Evolutionary conservation across 2,888 invertebrate species (phyloP).

Genomic region (Prosopocoilus inquinatus): DNA sequence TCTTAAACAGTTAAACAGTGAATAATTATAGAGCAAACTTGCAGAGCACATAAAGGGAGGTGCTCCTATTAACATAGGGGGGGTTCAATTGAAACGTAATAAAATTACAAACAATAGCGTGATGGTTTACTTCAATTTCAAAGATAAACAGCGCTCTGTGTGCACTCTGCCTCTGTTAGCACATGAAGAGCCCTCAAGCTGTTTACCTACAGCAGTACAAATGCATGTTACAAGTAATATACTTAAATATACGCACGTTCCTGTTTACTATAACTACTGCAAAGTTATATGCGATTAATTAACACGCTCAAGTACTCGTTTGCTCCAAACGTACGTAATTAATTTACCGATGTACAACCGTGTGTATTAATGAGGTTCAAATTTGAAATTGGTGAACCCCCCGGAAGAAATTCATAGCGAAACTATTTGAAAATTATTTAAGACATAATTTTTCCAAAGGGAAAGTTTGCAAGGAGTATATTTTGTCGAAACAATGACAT

Average conservation of each 20-base stretch:
- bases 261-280: conserved; percentile 1
- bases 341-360: too few relatives aligned
- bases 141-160: conserved; percentile 24
- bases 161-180: conserved; percentile 21
- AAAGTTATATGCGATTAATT: conserved; percentile 1
- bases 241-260: conserved; percentile 1
- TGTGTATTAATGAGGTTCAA: too few relatives aligned
- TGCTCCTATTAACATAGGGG: background rate
- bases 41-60: too few relatives aligned
- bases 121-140: conserved; percentile 28
- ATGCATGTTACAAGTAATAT: background rate
- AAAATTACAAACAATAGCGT: conserved; percentile 18
- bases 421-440: too few relatives aligned
- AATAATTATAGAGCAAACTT: too few relatives aligned
- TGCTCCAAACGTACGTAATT: too few relatives aligned
- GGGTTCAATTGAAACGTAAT: conserved; percentile 2
- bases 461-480: too few relatives aligned
- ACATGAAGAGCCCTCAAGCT: conserved; percentile 2
- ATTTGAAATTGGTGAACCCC: too few relatives aligned
- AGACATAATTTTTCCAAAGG: too few relatives aligned
- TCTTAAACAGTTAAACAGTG: too few relatives aligned
- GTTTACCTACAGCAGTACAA: conserved; percentile 5
- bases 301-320: background rate
- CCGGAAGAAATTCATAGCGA: too few relatives aligned
- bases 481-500: too few relatives aligned